Percentiles rank a stretch among this genome's conserved stretches.
Evolutionary conservation across 2,797 vertebrate genomes (phyloP).

Genomic region (Spinus pinus): DNA sequence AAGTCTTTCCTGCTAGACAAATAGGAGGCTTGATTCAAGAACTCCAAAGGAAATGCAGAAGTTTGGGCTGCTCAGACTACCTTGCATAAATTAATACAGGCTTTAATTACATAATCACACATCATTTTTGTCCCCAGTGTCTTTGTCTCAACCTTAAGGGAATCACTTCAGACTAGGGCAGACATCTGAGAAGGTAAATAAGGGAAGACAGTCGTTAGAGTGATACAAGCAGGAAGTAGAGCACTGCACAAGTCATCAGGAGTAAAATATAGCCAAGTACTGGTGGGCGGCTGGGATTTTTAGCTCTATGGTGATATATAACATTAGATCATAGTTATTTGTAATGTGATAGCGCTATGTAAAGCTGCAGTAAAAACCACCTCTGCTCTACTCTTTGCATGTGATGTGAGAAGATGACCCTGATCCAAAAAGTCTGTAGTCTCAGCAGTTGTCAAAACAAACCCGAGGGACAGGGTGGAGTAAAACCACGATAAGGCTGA

Average conservation of each 20-base stretch:
- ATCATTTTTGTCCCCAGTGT: background rate
- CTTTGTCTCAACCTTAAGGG: slow-evolving; percentile 5
- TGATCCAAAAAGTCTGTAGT: background rate
- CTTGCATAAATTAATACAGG: background rate
- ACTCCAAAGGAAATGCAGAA: background rate
- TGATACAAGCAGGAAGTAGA: slow-evolving; percentile 8
- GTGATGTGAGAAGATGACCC: background rate
- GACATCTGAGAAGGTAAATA: slow-evolving; percentile 13
- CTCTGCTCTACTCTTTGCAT: background rate
- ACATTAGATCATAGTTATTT: slow-evolving; percentile 50
- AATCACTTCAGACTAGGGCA: background rate
- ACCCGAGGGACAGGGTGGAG: background rate
- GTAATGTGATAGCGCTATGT: slow-evolving; percentile 17
- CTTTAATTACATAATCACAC: slow-evolving; percentile 35
- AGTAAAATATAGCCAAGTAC: slow-evolving; percentile 43
- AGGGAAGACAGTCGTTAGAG: slow-evolving; percentile 2
- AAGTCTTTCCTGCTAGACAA: background rate
- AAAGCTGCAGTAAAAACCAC: background rate
- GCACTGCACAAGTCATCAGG: background rate
- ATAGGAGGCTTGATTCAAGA: background rate
- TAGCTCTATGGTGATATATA: slow-evolving; percentile 40
- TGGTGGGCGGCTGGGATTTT: slow-evolving; percentile 10
- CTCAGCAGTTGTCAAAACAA: slow-evolving; percentile 38
- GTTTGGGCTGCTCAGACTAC: background rate
- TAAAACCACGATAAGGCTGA: background rate